Conservation (phyloP, 2,113 vertebrate species). For the Nasalis larvatus region DNA sequence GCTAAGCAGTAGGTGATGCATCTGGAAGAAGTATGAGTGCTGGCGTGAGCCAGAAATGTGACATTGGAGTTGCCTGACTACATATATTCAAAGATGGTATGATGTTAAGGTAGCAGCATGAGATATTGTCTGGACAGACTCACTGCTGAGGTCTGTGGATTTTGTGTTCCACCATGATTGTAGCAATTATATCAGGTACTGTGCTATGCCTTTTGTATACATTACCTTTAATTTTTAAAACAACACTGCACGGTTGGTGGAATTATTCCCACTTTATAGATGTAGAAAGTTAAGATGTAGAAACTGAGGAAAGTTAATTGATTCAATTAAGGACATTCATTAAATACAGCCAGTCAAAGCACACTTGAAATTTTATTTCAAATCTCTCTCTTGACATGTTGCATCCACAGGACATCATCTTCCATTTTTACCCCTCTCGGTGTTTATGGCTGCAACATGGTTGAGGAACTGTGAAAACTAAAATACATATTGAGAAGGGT, state of each 20-base stretch:
- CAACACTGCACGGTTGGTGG: background rate
- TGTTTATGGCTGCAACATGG: background rate
- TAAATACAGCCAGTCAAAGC: background rate
- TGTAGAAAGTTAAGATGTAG: background rate
- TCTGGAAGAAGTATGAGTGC: background rate
- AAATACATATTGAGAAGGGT: background rate
- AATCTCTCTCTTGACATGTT: background rate
- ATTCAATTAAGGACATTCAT: background rate
- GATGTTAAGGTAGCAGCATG: background rate
- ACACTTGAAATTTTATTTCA: background rate
- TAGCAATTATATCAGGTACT: background rate
- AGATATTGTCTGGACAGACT: background rate
- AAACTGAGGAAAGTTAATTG: background rate
- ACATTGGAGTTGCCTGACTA: background rate
- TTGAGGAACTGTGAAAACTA: background rate
- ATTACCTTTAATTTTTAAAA: background rate
- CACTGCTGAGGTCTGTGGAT: background rate
- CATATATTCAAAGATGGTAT: background rate
- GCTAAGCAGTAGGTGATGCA: background rate
- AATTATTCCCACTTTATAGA: background rate
- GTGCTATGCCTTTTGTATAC: background rate
- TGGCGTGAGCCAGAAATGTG: background rate
- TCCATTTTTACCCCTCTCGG: background rate
- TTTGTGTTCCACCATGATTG: background rate
- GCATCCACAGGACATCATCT: background rate